Percentiles rank a stretch among this genome's conserved stretches.
These are phyloP conservation scores for Dioctria rufipes DNA, from an alignment of 2,888 invertebrate genomes.

Conservation along the genomic window DNA sequence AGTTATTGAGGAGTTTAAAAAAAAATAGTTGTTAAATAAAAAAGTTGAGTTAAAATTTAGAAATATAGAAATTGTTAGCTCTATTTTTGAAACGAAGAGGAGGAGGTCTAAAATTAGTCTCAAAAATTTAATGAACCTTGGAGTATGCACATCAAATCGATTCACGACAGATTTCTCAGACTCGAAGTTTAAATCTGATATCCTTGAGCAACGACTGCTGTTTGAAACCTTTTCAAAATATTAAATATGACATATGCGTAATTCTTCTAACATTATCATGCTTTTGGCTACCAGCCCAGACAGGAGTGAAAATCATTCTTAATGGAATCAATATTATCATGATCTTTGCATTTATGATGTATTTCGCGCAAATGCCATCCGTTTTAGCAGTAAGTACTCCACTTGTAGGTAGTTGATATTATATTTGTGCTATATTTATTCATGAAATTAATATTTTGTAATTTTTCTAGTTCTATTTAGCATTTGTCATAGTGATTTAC, in stretches of 20 bases:
- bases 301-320: conserved; percentile 75
- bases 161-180: too few relatives aligned
- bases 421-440: neutral
- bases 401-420: conserved; percentile 65
- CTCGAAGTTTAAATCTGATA: too few relatives aligned
- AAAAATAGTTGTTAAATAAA: too few relatives aligned
- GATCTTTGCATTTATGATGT: conserved; percentile 74
- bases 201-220: conserved; percentile 75
- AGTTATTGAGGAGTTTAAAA: too few relatives aligned
- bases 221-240: conserved; percentile 72
- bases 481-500: too few relatives aligned
- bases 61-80: too few relatives aligned
- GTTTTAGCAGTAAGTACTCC: conserved; percentile 67
- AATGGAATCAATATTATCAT: conserved; percentile 74
- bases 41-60: too few relatives aligned
- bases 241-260: conserved; percentile 74
- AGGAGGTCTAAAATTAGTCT: too few relatives aligned
- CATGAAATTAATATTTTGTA: neutral
- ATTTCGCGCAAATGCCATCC: conserved; percentile 73
- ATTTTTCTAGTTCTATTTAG: conserved; percentile 70
- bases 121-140: too few relatives aligned
- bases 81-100: too few relatives aligned
- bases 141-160: too few relatives aligned
- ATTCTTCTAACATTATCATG: conserved; percentile 75
- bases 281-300: conserved; percentile 77